These are phyloP conservation scores for Drosophila parabipectinata DNA, from an alignment of 1,140 invertebrate species.

Conservation along the genomic window DNA sequence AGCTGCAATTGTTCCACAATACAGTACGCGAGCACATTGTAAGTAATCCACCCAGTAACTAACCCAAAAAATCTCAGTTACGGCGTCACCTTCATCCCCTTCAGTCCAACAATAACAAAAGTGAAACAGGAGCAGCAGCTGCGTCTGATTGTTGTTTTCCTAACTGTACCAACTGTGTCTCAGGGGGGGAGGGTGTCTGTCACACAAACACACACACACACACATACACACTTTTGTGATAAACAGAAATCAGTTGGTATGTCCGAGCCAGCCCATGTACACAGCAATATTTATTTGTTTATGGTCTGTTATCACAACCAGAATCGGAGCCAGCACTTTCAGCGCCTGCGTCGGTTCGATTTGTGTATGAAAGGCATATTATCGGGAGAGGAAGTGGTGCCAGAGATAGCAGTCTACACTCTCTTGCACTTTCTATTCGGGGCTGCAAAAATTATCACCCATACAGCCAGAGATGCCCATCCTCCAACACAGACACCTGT, in stretches of 20 bases:
- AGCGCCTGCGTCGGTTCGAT: conserved; percentile 8
- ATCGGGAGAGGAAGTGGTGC: conserved; percentile 38
- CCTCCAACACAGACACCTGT: conserved; percentile 30
- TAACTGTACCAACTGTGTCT: conserved; percentile 56
- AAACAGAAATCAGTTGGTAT: conserved; percentile 38
- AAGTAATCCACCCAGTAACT: conserved; percentile 84
- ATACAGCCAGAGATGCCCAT: conserved; percentile 12
- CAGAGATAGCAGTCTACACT: conserved; percentile 14
- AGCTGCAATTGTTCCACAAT: conserved; percentile 95
- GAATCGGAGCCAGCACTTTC: conserved; percentile 6
- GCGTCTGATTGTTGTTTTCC: conserved; percentile 17
- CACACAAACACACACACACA: neutral
- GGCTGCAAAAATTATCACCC: conserved; percentile 30
- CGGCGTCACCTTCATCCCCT: neutral
- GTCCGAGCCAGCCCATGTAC: too few species aligned
- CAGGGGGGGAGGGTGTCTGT: neutral
- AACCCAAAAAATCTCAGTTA: neutral
- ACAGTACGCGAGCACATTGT: conserved; percentile 96
- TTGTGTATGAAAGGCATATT: neutral
- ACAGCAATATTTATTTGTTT: conserved; percentile 50
- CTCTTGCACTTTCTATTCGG: conserved; percentile 53
- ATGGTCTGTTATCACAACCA: conserved; percentile 57
- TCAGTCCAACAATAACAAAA: conserved; percentile 24
- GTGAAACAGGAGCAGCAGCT: conserved; percentile 33
- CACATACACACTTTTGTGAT: conserved; percentile 9